Evolutionary conservation across 2,113 vertebrate species (phyloP).

Genomic region (Nannospalax galili): DNA sequence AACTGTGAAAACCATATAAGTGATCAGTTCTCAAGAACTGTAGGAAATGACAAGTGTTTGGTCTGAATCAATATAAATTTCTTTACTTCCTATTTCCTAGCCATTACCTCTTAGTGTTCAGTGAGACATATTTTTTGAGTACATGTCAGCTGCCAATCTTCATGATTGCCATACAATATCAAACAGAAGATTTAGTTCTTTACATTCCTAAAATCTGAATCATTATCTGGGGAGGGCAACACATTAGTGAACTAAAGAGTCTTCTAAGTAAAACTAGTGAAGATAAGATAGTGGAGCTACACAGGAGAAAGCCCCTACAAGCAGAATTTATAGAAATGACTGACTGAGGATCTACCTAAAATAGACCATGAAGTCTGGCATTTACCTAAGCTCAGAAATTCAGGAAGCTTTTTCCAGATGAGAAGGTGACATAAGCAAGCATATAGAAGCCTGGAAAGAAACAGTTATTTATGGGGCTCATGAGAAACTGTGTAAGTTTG

Average conservation of each 20-base stretch:
- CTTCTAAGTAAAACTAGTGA: neutral
- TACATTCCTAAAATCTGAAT: neutral
- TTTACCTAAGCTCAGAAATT: neutral
- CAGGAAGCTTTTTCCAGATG: neutral
- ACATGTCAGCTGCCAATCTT: neutral
- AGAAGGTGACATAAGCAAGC: neutral
- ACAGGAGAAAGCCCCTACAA: neutral
- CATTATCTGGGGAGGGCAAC: neutral
- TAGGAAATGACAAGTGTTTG: conserved; percentile 14
- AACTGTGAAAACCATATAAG: neutral
- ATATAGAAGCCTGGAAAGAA: neutral
- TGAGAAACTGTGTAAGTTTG: neutral
- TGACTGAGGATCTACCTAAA: neutral
- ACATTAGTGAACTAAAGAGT: neutral
- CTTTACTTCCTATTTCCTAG: neutral
- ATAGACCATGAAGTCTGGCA: neutral
- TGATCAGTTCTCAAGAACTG: neutral
- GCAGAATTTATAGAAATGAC: neutral
- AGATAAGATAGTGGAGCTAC: neutral
- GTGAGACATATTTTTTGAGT: conserved; percentile 19
- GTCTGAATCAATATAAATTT: conserved; percentile 38
- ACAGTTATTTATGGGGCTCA: neutral
- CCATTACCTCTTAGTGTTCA: neutral
- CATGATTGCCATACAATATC: neutral
- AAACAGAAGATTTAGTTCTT: neutral